phyloP scores from a whole-genome alignment of 2,113 vertebrate genomes.

The Sphaerodactylus townsendi region DNA sequence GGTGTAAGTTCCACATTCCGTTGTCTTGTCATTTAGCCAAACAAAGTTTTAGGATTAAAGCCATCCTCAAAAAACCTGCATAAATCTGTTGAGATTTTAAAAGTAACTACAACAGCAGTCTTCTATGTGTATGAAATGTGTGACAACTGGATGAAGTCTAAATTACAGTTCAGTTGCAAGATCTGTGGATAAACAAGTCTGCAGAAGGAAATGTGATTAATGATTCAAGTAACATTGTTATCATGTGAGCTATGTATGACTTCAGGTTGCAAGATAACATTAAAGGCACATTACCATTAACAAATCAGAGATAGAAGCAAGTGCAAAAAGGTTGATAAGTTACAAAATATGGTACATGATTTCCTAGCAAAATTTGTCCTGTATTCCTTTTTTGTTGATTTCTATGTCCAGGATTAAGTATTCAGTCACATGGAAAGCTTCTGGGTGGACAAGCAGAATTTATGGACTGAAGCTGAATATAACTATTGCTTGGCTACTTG shows the following conservation, averaged over 20 bases:
- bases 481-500: too few species aligned
- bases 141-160: neutral
- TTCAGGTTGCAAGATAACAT: neutral
- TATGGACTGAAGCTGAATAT: too few species aligned
- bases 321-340: neutral
- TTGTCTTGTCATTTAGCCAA: neutral
- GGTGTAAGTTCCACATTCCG: constrained; percentile 14
- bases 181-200: neutral
- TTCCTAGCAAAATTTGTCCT: neutral
- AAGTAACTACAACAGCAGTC: neutral
- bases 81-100: neutral
- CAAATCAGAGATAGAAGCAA: neutral
- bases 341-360: neutral
- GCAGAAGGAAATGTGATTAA: neutral
- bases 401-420: neutral
- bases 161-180: neutral
- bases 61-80: neutral
- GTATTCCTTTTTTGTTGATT: neutral
- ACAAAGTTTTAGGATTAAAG: constrained; percentile 10
- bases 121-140: constrained; percentile 1
- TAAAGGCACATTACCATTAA: neutral
- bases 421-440: too few species aligned
- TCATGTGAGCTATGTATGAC: neutral
- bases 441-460: too few species aligned
- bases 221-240: neutral